These are phyloP conservation scores for Phortica okadai DNA, from an alignment of 2,888 invertebrate genomes.

Conservation along the genomic window DNA sequence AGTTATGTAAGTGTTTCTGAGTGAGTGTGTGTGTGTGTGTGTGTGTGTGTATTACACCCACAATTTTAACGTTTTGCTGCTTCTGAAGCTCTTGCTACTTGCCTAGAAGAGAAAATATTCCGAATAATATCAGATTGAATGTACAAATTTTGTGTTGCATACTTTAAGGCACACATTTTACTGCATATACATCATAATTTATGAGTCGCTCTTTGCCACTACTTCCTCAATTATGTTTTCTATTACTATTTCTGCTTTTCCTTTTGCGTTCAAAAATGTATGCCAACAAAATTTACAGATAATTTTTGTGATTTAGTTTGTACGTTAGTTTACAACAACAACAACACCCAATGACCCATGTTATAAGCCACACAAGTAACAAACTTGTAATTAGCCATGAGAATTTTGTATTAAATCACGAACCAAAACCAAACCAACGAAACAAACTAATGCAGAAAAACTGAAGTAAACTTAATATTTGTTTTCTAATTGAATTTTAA, in stretches of 20 bases:
- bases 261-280: neutral
- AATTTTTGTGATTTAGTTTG: slow-evolving; percentile 17
- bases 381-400: neutral
- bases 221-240: slow-evolving; percentile 17
- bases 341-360: neutral
- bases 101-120: neutral
- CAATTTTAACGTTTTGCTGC: neutral
- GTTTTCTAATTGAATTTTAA: slow-evolving; percentile 18
- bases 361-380: neutral
- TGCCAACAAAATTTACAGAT: slow-evolving; percentile 12
- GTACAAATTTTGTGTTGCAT: slow-evolving; percentile 13
- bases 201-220: neutral
- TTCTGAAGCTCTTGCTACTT: slow-evolving; percentile 6
- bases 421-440: neutral
- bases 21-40: neutral
- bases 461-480: neutral
- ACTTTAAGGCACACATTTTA: slow-evolving; percentile 12
- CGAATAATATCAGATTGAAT: slow-evolving; percentile 22
- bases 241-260: neutral
- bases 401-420: neutral
- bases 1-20: neutral
- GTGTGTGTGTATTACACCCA: neutral
- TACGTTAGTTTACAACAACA: neutral
- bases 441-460: neutral
- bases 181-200: slow-evolving; percentile 17